Percentiles rank a stretch among this genome's conserved stretches.
phyloP scores from a whole-genome alignment of 2,797 vertebrate species.

The Anabacerthia variegaticeps region DNA sequence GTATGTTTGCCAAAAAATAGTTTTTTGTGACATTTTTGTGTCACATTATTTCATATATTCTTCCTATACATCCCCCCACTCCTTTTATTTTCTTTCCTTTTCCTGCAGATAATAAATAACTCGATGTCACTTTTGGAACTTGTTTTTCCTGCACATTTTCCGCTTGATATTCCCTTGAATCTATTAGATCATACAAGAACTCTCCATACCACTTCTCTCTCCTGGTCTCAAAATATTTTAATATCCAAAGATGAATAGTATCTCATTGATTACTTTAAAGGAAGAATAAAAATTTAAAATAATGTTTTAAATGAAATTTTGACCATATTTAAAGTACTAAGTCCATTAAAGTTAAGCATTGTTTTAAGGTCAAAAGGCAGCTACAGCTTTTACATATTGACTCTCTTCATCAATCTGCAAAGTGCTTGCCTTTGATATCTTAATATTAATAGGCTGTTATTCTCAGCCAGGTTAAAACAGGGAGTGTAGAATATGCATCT shows the following conservation, averaged over 20 bases:
- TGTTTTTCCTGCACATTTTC: neutral
- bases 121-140: neutral
- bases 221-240: neutral
- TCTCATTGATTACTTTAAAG: neutral
- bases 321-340: neutral
- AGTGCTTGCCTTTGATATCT: neutral
- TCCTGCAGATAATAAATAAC: neutral
- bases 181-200: neutral
- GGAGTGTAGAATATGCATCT: neutral
- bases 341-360: neutral
- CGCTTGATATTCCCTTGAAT: neutral
- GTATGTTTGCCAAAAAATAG: neutral
- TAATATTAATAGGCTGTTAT: neutral
- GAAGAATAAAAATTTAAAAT: neutral
- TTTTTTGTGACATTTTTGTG: neutral
- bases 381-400: neutral
- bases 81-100: neutral
- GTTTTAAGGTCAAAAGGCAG: neutral
- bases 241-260: neutral
- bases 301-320: neutral
- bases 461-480: neutral
- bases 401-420: neutral
- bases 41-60: neutral
- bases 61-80: neutral
- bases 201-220: neutral